Percentiles rank a stretch among this genome's conserved stretches.
phyloP scores from a whole-genome alignment of 1,140 invertebrate species.

The Aphelenchoides fujianensis region DNA sequence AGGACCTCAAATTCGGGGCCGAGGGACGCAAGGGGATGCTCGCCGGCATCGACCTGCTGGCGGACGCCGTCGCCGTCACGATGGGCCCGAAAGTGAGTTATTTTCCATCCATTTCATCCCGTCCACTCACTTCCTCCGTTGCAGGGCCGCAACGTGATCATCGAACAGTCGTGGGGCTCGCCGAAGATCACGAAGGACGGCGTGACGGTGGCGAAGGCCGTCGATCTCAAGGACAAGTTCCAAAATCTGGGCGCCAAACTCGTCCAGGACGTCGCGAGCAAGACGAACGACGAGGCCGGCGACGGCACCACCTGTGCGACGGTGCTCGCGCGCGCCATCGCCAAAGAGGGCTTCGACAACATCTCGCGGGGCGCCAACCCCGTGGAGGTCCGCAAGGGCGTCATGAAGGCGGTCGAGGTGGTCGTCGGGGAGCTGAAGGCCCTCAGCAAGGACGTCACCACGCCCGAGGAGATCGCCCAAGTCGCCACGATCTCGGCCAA shows the following conservation, averaged over 20 bases:
- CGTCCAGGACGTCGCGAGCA: conserved; percentile 99
- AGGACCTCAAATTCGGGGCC: conserved; percentile 95
- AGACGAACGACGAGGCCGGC: conserved; percentile 99
- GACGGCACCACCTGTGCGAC: conserved; percentile 99
- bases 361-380: conserved; percentile 98
- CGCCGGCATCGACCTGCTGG: conserved; percentile 91
- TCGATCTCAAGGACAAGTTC: conserved; percentile 98
- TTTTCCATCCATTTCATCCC: conserved; percentile 14
- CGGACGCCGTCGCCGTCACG: conserved; percentile 97
- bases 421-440: conserved; percentile 83
- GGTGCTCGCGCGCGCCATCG: conserved; percentile 92
- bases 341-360: conserved; percentile 97
- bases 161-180: conserved; percentile 98
- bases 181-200: conserved; percentile 99
- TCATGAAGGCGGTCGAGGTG: conserved; percentile 91
- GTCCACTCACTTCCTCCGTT: conserved; percentile 33
- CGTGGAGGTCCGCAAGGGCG: conserved; percentile 90
- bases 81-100: conserved; percentile 88
- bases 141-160: conserved; percentile 92
- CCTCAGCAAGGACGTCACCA: conserved; percentile 89
- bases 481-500: conserved; percentile 99
- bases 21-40: conserved; percentile 94
- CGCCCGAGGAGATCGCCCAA: conserved; percentile 97
- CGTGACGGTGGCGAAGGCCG: conserved; percentile 95
- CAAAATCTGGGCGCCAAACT: conserved; percentile 98